Evolutionary conservation across 2,797 vertebrate species (phyloP), one percentile per base, ranked within the genome.

Genomic region (Phyllotis vaccarum): DNA sequence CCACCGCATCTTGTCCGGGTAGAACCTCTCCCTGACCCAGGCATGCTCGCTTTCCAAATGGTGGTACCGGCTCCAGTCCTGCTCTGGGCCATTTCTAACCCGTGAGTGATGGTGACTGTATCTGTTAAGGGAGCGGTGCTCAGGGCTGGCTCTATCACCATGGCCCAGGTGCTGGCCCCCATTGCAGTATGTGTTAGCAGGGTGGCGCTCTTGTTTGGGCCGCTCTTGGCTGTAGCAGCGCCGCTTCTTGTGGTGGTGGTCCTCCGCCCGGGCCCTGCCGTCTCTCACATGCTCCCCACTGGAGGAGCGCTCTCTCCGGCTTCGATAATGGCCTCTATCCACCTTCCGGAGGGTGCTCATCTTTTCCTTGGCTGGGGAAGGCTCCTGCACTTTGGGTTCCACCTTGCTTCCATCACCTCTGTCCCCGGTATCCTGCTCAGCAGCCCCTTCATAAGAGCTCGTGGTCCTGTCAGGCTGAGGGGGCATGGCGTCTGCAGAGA

Each of bases 1-100:
- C 92, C 98, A 98, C 79, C 98, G 87, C 31, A 98, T 96, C 37
- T 98, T 97, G 68, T 99, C 99, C 0, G 98, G 97, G 56, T 98
- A 97, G 85, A 98, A 97, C 34, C 98, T 97, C 27, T 99, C 99
- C 82, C 98, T 96, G 94, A 97, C 98, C 98, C 98, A 98, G 12
- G 98, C 97, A 31, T 97, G 97, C 27, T 99, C 98, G 0, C 97
- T 98, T 75, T 98, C 98, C 0, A 92, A 58, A 43, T 97, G 96
- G 74, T 97, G 97, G 97, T 96, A 97, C 34, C 98, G 94, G 5
- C 79, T 97, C 97, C 98, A 98, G 89, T 98, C 97, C 37, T 95
- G 96, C 7, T 98, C 98, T 7, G 97, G 97, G 81, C 98, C 97
- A 16, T 98, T 98, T 22, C 98, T 96, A 95, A 98, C 98, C 40